Evolutionary conservation across 2,113 vertebrate genomes (phyloP), one percentile per base, ranked within the genome.

Genomic region (Mohoua ochrocephala): DNA sequence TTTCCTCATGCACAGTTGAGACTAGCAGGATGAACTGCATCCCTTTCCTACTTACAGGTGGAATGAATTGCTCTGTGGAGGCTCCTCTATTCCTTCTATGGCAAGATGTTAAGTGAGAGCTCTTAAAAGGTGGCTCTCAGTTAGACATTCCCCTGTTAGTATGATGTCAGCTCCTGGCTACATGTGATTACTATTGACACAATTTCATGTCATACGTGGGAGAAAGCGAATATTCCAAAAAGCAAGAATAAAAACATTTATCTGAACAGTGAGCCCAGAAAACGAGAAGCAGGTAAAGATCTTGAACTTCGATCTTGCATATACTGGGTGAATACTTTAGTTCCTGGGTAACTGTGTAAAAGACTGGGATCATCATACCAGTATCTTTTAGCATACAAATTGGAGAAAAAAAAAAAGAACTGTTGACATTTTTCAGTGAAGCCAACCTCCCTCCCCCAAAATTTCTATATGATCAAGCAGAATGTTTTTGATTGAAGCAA

Each of bases 361-460:
- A 87, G 28, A 41, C 26, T 74, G 16, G 7, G 52, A 35, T 7
- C 15, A 63, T 39, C 2, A 15, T 41, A 56, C 27, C 17, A 28
- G 9, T 83, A 84, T 24, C 6, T 77, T 84, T 74, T 59, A 84
- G 23, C 45, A 57, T 7, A 54, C 16, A 33, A 45, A 37, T 20
- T 82, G 2, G 2, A 2, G 0, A 5, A 0, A 4, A n/a, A 23
- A 49, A 33, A 30, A 14, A 13, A 26, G 4, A 20, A 8, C 7
- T 20, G 2, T 27, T 88, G 39, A 44, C 1, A n/a, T 47, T 93
- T 89, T 87, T 73, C 30, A 73, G 30, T 47, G 7, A 83, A 60
- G 27, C 4, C 15, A 54, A 5, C 4, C 7, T 78, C 12, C 7
- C 4, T 53, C 4, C 8, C 3, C 0, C 2, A 11, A 54, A 15